Evolutionary conservation across 2,113 vertebrate genomes (phyloP), one percentile per base, ranked within the genome.

Genomic region (Narcine bancroftii): DNA sequence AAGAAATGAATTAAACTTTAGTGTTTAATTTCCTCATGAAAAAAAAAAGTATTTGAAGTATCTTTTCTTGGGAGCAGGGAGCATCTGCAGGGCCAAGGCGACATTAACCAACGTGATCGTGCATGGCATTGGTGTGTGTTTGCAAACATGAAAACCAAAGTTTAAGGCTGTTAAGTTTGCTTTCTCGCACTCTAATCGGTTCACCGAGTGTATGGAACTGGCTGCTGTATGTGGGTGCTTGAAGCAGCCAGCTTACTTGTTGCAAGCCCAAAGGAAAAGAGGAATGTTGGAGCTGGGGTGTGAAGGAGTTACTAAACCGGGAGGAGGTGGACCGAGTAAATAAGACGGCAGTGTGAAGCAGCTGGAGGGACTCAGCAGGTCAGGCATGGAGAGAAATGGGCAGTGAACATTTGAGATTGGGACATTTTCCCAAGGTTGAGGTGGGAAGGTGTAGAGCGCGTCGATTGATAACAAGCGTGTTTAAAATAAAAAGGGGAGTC

Each of bases 21-120:
- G 65, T 69, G 89, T 45, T 91, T 69, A 91, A 91, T 91, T 42
- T 91, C 21, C 26, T 66, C 89, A 29, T 91, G 89, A 91, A 91
- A 89, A 69, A 91, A 91, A 89, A 69, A 91, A 45, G 39, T 47
- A 24, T 45, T 91, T 69, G 89, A 91, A 33, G 36, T 63, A 36
- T 56, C 56, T 60, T 53, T 60, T 87, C 50, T 13, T 69, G 66
- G 17, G 81, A 56, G 60, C 81, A 60, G 81, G 33, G 53, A 60
- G 47, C 50, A 60, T 36, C 17, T 36, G 81, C 15, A 36, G 6
- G 17, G 33, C 81, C 81, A 87, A 60, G 53, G 19, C 81, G n/a
- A 33, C 15, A 87, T 19, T n/a, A 19, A 39, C n/a, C 19, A 53
- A 2, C 36, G 81, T 29, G 5, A 56, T 85, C 81, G 36, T 33